phyloP scores from a whole-genome alignment of 2,113 vertebrate genomes.

The Macroglossus sobrinus region DNA sequence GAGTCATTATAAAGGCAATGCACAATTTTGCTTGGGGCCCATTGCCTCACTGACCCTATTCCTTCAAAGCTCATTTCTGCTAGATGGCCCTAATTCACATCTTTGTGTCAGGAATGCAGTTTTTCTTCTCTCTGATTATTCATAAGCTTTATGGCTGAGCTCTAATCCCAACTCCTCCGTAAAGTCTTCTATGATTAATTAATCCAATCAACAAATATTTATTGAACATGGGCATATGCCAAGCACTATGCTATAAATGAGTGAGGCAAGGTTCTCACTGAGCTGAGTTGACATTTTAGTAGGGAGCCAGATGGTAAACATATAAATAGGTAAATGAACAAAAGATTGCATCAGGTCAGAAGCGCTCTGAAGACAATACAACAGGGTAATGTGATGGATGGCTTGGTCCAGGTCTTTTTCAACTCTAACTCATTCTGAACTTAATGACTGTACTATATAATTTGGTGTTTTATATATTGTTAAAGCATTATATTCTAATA shows the following conservation, averaged over 20 bases:
- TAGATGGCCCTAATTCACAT: neutral
- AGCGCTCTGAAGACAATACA: neutral
- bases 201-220: neutral
- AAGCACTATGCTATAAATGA: neutral
- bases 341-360: constrained; percentile 1
- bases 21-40: neutral
- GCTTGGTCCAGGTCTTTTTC: neutral
- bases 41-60: neutral
- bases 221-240: neutral
- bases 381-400: neutral
- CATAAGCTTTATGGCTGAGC: neutral
- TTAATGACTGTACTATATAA: constrained; percentile 1
- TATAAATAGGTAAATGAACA: constrained; percentile 25
- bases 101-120: neutral
- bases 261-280: neutral
- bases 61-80: neutral
- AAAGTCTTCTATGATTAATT: neutral
- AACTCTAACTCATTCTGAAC: neutral
- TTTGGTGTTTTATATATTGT: neutral
- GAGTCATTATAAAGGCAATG: neutral
- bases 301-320: constrained; percentile 41
- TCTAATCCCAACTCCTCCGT: neutral
- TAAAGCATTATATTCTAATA: neutral
- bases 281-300: neutral
- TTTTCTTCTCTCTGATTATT: neutral